Conservation (phyloP, 2,888 invertebrate genomes). For the Lysandra bellargus region DNA sequence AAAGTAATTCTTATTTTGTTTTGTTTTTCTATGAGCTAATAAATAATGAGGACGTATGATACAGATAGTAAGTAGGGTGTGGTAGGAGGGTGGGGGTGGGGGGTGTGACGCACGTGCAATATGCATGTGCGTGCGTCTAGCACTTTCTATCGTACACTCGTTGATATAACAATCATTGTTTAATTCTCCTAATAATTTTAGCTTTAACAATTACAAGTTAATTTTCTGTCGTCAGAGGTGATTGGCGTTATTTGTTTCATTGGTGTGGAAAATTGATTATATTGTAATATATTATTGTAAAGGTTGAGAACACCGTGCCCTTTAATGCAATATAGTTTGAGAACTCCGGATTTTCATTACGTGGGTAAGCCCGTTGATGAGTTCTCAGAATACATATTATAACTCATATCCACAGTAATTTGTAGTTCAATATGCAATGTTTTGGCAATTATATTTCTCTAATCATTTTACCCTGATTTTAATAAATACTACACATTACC, state of each 20-base stretch:
- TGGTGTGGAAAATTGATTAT: not conserved
- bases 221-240: not conserved
- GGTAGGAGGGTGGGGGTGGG: not conserved
- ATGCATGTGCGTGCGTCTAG: conserved; percentile 26
- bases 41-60: not conserved
- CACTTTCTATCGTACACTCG: conserved; percentile 40
- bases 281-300: not conserved
- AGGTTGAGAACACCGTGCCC: not conserved
- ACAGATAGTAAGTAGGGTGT: no score
- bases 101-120: not conserved
- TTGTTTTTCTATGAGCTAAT: no score
- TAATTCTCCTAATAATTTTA: not conserved
- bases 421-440: no score
- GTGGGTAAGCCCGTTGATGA: no score
- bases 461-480: no score
- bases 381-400: no score
- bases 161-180: conserved; percentile 10
- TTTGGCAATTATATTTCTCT: no score
- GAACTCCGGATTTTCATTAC: not conserved
- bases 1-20: no score
- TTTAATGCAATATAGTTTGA: not conserved
- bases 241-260: not conserved
- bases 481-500: no score
- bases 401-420: no score
- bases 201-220: not conserved